These are phyloP conservation scores for Ashinkailepas kermadecensis DNA, from an alignment of 2,888 invertebrate genomes.

Conservation along the genomic window DNA sequence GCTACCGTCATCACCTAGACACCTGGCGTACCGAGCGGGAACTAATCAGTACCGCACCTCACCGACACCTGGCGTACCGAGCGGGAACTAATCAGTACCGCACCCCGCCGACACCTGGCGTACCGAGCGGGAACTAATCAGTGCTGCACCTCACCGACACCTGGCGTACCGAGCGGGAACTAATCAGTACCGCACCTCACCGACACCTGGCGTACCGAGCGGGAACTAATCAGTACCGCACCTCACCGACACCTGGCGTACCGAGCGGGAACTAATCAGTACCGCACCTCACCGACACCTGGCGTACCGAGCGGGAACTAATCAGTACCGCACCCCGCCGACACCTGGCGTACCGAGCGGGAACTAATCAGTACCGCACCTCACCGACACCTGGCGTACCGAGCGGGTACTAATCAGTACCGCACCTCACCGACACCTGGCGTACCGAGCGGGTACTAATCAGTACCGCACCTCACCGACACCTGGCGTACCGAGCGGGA, in stretches of 20 bases:
- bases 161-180: slow-evolving; percentile 39
- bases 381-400: slow-evolving; percentile 59
- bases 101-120: slow-evolving; percentile 64
- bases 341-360: slow-evolving; percentile 49
- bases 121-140: slow-evolving; percentile 48
- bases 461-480: slow-evolving; percentile 55
- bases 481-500: slow-evolving; percentile 44
- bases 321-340: slow-evolving; percentile 53
- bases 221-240: neutral
- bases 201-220: slow-evolving; percentile 53
- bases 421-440: slow-evolving; percentile 62
- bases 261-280: neutral
- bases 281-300: slow-evolving; percentile 62
- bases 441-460: neutral
- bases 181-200: slow-evolving; percentile 41
- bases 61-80: slow-evolving; percentile 57
- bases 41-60: neutral
- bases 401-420: neutral
- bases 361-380: neutral
- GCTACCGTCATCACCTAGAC: slow-evolving; percentile 46
- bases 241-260: slow-evolving; percentile 59
- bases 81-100: neutral
- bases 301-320: slow-evolving; percentile 24
- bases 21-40: slow-evolving; percentile 44
- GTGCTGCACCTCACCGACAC: slow-evolving; percentile 87